Base-by-base conservation (phyloP, 92 coral and sea anemone genomes). In the Zoanthus sociatus region DNA sequence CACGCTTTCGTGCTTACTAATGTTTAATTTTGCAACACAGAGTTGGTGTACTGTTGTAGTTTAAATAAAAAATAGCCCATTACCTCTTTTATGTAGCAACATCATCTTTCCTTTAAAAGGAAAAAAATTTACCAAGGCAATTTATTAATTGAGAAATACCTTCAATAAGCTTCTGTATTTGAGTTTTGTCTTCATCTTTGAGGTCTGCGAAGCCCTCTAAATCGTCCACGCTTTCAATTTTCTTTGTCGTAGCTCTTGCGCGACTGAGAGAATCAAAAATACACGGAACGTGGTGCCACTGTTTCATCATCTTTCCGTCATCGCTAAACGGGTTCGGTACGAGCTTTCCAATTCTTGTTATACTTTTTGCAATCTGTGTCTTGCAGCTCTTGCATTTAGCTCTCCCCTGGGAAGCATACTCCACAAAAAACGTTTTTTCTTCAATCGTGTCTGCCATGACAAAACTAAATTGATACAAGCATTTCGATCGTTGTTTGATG, bases 351-450 rank as follows among this genome's bases (percentile, higher is more conserved):
- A 96, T 94, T 77, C 98, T 92, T n/a, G 95, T 90, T 46, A 90
- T 72, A 61, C 91, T 97, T 88, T 95, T 97, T 55, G 92, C 99
- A 15, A 97, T 97, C 88, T 97, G 95, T 21, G 91, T 90, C 76
- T 97, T 97, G 71, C 99, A 97, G 45, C 92, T 94, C 48, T 97
- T 97, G 89, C 99, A 97, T 83, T 97, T 97, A 3, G 99, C 99
- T 55, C 99, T 63, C 8, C 98, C 99, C 77, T 95, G 99, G 6
- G 96, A 51, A 6, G 99, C 98, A 69, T 97, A 97, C 73, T 95
- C 99, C 17, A 94, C 99, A 56, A 93, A 72, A 87, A 97, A 97
- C 16, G 90, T 94, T 72, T 90, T 95, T 45, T 88, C 97, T 31
- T 46, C 92, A 3, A 76, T 61, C 9, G 76, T 44, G 10, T 89